phyloP scores from a whole-genome alignment of 1,140 invertebrate species.

The Achatina immaculata region DNA sequence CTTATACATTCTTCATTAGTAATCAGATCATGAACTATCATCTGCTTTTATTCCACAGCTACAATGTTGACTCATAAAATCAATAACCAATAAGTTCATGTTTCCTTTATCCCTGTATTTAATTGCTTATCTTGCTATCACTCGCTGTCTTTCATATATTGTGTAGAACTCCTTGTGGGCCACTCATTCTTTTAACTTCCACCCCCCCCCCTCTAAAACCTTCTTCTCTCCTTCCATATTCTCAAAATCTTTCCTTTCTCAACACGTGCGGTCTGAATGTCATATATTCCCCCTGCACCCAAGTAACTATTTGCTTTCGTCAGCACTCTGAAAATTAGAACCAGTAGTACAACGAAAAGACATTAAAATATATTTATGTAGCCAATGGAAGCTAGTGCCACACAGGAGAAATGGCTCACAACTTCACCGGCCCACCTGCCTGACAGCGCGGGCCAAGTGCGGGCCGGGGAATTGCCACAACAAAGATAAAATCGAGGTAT shows the following conservation, averaged over 20 bases:
- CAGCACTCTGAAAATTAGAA: not conserved
- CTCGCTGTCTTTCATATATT: too few species aligned
- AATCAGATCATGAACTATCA: too few species aligned
- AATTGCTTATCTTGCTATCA: too few species aligned
- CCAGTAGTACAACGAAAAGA: not conserved
- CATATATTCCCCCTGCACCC: not conserved
- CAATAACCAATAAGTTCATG: too few species aligned
- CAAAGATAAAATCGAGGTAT: not conserved
- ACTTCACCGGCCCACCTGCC: not conserved
- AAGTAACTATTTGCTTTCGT: not conserved
- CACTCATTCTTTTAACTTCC: too few species aligned
- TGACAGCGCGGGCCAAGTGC: not conserved
- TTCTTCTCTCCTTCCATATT: too few species aligned
- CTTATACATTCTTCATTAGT: too few species aligned
- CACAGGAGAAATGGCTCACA: not conserved
- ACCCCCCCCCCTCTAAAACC: too few species aligned
- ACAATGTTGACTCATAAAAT: too few species aligned
- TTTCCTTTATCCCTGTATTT: too few species aligned
- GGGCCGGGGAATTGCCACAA: not conserved
- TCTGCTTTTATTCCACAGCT: too few species aligned
- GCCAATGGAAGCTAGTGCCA: not conserved
- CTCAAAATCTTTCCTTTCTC: not conserved
- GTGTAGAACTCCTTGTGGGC: too few species aligned
- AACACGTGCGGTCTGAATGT: not conserved
- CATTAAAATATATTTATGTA: conserved; percentile 2